Evolutionary conservation across 1,140 invertebrate species (phyloP), one percentile per base, ranked within the genome.

Genomic region (Notospermus geniculatus): DNA sequence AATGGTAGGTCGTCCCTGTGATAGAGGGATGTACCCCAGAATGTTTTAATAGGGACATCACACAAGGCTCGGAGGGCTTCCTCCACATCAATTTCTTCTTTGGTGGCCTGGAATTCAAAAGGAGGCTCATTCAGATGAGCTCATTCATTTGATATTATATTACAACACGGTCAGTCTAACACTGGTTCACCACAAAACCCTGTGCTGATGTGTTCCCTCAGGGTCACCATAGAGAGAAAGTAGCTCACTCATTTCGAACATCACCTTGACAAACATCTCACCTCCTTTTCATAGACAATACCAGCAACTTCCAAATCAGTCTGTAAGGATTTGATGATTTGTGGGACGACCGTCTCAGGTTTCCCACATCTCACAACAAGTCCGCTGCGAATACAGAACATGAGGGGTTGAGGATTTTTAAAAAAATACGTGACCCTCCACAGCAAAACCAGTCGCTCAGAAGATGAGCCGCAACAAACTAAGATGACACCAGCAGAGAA

Each of bases 1-100:
- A 77, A 82, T 19, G 79, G 78, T n/a, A 82, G 57, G 60, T 82
- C 80, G 64, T 75, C 70, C 30, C 64, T 71, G 62, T 82, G 79
- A 63, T 76, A 77, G 22, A 82, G 62, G 4, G 78, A 80, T 15
- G 77, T 68, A 53, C 76, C 78, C 80, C 79, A 82, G 23, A 77
- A 60, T n/a, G 69, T 66, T 30, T 74, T 56, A 29, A 77, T 32
- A 50, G 73, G 64, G n/a, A 75, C 71, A 30, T 67, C 70, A 66
- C 65, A 70, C 4, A 57, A 57, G 28, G 66, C 60, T 32, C 69
- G 60, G 0, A 81, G 29, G 5, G 59, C 63, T 54, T 66, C 59
- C 67, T 82, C 80, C 1, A 82, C 75, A 62, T 76, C 66, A 1
- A 75, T 53, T 70, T 82, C 81, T 66, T 82, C 81, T 53, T 76